Percentiles rank a stretch among this genome's conserved stretches.
phyloP scores from a whole-genome alignment of 2,113 vertebrate genomes.

The Sceloporus tristichus region DNA sequence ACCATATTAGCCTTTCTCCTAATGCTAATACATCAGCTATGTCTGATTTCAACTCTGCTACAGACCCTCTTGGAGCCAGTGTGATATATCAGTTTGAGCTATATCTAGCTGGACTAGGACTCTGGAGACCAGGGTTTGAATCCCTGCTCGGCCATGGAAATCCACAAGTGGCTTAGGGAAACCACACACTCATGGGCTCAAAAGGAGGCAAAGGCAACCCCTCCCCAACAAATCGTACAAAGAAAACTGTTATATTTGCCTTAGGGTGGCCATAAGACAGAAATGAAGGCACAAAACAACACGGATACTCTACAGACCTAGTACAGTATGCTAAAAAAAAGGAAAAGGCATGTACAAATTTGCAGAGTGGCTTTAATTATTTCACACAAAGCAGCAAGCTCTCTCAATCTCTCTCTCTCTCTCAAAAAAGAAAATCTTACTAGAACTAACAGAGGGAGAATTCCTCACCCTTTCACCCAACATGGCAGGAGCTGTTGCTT shows the following conservation, averaged over 20 bases:
- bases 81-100: no score
- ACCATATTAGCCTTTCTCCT: background rate
- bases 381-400: constrained; percentile 8
- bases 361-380: background rate
- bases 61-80: no score
- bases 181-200: no score
- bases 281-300: no score
- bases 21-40: background rate
- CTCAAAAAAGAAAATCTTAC: background rate
- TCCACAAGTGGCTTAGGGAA: no score
- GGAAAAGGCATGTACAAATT: background rate
- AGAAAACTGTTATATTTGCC: no score
- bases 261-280: no score
- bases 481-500: background rate
- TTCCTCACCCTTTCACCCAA: background rate
- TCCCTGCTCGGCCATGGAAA: no score
- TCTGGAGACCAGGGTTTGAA: no score
- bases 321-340: background rate
- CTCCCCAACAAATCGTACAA: no score
- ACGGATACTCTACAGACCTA: background rate
- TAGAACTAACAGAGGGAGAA: background rate
- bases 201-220: no score
- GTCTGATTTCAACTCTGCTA: background rate
- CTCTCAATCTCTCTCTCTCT: background rate
- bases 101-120: no score